These are phyloP conservation scores for Aethina tumida DNA, from an alignment of 1,140 invertebrate species.

Conservation along the genomic window DNA sequence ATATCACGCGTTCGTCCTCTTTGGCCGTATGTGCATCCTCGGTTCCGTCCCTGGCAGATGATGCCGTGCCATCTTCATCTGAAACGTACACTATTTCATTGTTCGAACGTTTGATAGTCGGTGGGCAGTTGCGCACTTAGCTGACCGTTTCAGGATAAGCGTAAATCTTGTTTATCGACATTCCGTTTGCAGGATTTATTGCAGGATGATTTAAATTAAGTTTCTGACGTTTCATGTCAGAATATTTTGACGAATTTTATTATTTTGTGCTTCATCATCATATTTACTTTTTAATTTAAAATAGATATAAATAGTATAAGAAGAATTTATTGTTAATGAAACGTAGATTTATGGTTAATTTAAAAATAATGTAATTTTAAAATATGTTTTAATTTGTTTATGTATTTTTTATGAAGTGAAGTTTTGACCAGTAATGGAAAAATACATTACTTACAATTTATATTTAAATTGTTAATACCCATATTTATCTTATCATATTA, in stretches of 20 bases:
- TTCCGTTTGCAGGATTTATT: not conserved
- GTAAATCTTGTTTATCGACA: not conserved
- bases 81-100: constrained; percentile 5
- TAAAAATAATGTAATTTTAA: no score
- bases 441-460: no score
- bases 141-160: not conserved
- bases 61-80: constrained; percentile 29
- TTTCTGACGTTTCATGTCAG: not conserved
- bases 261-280: no score
- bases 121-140: not conserved
- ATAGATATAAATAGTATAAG: no score
- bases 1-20: constrained; percentile 53
- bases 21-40: constrained; percentile 17
- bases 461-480: no score
- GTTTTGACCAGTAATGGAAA: no score
- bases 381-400: no score
- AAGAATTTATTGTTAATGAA: no score
- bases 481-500: no score
- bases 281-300: no score
- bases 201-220: not conserved
- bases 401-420: no score
- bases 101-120: not conserved
- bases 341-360: no score
- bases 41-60: constrained; percentile 27
- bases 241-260: not conserved